These are phyloP conservation scores for Nephrotoma appendiculata DNA, from an alignment of 2,888 invertebrate species.

Conservation along the genomic window DNA sequence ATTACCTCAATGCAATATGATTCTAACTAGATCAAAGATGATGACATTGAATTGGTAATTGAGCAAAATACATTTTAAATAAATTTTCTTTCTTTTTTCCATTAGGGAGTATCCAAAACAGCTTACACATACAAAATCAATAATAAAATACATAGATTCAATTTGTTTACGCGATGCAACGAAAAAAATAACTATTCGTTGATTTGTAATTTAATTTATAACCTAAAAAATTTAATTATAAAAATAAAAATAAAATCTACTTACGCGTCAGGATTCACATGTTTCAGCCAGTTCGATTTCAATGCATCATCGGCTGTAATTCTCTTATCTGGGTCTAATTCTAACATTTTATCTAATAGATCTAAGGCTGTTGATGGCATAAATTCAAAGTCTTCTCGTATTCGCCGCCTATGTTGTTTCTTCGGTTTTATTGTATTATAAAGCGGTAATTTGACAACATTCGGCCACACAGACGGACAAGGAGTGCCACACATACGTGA, in stretches of 20 bases:
- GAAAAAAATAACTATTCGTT: neutral
- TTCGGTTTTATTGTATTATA: constrained; percentile 88
- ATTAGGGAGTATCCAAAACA: too few relatives aligned
- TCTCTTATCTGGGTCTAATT: constrained; percentile 84
- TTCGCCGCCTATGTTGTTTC: constrained; percentile 71
- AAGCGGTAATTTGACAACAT: constrained; percentile 81
- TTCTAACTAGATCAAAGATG: neutral
- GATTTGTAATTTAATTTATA: neutral
- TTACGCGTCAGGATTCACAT: constrained; percentile 80
- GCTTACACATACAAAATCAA: too few relatives aligned
- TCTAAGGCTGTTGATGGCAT: constrained; percentile 82
- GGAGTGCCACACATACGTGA: constrained; percentile 92
- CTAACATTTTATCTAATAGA: constrained; percentile 88
- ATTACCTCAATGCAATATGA: too few relatives aligned
- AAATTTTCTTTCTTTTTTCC: neutral
- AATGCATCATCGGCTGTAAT: constrained; percentile 91
- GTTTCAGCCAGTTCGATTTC: constrained; percentile 81
- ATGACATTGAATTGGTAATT: neutral
- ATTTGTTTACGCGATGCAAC: too few relatives aligned
- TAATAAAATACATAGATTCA: too few relatives aligned
- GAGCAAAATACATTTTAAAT: constrained; percentile 10
- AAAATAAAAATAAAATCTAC: constrained; percentile 26
- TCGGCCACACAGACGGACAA: constrained; percentile 91
- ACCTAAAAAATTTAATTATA: neutral
- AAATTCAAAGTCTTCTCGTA: constrained; percentile 86